Conservation (phyloP, 2,113 vertebrate genomes). For the Chloropsis hardwickii region DNA sequence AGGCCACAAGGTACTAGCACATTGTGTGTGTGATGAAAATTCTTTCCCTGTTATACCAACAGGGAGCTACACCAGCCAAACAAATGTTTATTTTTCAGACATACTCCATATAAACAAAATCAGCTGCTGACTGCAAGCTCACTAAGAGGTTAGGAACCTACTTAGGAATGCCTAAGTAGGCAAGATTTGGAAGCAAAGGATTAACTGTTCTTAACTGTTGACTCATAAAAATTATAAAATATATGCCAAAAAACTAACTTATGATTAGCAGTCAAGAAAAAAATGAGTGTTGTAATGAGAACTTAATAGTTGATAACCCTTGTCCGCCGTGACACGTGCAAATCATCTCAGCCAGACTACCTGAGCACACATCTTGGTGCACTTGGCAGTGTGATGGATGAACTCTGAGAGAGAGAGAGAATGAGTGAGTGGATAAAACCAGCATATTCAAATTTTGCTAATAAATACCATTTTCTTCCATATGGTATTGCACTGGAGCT, state of each 20-base stretch:
- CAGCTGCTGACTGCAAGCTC: not conserved
- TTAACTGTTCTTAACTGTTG: not conserved
- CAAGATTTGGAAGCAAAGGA: not conserved
- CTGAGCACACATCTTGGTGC: not conserved
- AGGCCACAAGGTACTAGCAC: not conserved
- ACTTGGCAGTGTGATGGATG: not conserved
- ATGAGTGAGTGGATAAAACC: not conserved
- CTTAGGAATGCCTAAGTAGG: not conserved
- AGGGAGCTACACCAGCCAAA: not conserved
- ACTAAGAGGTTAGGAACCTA: not conserved
- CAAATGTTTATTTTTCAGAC: not conserved
- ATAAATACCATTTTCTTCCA: not conserved
- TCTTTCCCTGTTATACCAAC: not conserved
- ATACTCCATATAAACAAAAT: not conserved
- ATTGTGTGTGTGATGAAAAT: not conserved
- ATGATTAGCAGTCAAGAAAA: not conserved
- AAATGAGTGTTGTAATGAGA: not conserved
- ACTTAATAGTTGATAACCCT: not conserved
- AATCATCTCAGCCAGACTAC: not conserved
- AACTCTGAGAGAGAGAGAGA: not conserved
- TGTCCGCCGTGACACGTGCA: accelerated
- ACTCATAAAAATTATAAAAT: not conserved
- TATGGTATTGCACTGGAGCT: not conserved
- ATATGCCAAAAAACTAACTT: not conserved
- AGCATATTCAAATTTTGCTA: not conserved